phyloP scores from a whole-genome alignment of 2,113 vertebrate species.

The Crotalus viridis region DNA sequence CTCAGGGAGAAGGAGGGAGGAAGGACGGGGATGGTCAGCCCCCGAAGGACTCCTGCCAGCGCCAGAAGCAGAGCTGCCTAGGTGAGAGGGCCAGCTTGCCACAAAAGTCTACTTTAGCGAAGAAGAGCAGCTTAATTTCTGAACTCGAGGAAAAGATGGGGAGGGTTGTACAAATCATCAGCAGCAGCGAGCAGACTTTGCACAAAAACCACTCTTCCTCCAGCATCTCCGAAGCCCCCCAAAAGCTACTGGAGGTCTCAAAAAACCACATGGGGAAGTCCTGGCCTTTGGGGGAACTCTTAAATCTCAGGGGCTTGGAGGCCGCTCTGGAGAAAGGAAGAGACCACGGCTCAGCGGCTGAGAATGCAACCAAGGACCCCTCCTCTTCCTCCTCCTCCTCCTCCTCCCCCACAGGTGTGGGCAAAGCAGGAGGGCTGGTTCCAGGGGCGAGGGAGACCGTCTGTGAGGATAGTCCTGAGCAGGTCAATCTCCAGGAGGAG shows the following conservation, averaged over 20 bases:
- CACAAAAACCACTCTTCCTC: neutral
- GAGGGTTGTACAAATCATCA: constrained; percentile 31
- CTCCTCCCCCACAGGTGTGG: constrained; percentile 37
- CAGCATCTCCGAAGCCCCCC: neutral
- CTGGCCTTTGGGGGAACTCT: constrained; percentile 44
- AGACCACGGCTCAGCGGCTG: constrained; percentile 26
- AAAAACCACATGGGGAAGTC: constrained; percentile 26
- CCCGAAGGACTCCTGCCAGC: constrained; percentile 8
- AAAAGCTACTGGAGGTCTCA: constrained; percentile 40
- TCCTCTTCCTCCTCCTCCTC: constrained; percentile 41
- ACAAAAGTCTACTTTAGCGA: constrained; percentile 43
- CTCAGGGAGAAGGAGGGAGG: constrained; percentile 43
- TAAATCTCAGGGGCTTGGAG: constrained; percentile 20
- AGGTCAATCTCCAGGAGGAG: constrained; percentile 72
- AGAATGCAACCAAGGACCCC: constrained; percentile 21
- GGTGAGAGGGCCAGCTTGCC: constrained; percentile 44
- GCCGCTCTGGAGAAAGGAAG: constrained; percentile 36
- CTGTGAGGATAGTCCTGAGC: constrained; percentile 60
- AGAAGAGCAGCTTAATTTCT: constrained; percentile 40
- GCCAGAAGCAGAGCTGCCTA: constrained; percentile 25
- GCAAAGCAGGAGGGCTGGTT: constrained; percentile 51
- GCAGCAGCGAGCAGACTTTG: constrained; percentile 32
- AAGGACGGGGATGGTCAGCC: constrained; percentile 28
- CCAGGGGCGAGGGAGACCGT: constrained; percentile 50
- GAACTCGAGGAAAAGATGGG: constrained; percentile 33